A percentile compares a stretch with the other conserved stretches of the same genome.
These are phyloP conservation scores for Notechis scutatus DNA, from an alignment of 2,113 vertebrate genomes.

Conservation along the genomic window DNA sequence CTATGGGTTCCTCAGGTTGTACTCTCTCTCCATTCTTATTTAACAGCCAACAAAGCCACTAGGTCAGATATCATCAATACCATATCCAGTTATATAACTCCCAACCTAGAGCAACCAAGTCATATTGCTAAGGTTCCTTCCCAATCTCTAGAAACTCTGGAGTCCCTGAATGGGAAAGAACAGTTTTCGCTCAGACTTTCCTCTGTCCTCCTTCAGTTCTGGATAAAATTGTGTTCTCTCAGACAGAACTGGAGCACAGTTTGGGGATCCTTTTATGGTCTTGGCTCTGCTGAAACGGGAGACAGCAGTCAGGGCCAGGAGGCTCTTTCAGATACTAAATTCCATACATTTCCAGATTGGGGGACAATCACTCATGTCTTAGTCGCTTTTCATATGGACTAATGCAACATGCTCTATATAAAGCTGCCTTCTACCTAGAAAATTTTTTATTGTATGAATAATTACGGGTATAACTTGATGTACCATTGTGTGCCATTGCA, in stretches of 20 bases:
- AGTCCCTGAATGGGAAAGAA: neutral
- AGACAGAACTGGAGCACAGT: neutral
- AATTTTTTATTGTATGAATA: neutral
- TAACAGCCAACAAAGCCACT: neutral
- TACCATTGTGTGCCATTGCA: neutral
- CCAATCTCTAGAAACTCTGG: neutral
- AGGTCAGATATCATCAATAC: neutral
- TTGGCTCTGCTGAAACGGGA: neutral
- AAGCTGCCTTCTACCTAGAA: neutral
- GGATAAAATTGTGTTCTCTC: neutral
- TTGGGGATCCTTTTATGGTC: neutral
- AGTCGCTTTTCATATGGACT: neutral
- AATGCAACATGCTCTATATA: neutral
- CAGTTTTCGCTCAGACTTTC: neutral
- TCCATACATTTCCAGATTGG: neutral
- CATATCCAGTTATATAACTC: neutral
- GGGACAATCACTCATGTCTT: neutral
- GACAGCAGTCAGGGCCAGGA: neutral
- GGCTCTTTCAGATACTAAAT: neutral
- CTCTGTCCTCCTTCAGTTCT: neutral
- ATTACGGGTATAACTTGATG: neutral
- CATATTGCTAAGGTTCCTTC: neutral
- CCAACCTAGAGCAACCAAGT: neutral
- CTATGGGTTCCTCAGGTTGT: neutral
- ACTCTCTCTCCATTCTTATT: neutral